phyloP scores from a whole-genome alignment of 2,797 vertebrate species.

The Tamandua tetradactyla region DNA sequence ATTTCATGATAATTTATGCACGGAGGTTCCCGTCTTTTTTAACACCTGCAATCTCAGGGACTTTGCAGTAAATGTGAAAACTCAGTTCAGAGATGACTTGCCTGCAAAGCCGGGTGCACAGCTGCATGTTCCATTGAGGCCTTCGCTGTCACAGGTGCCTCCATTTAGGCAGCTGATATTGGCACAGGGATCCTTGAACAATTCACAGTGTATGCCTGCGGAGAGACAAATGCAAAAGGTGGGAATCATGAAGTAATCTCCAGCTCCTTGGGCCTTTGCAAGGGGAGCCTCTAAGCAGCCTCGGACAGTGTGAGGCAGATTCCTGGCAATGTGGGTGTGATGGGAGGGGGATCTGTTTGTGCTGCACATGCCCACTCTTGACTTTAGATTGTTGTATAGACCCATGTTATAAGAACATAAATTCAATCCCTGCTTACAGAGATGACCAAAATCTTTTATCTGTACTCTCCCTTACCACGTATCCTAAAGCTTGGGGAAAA shows the following conservation, averaged over 20 bases:
- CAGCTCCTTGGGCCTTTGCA: not conserved
- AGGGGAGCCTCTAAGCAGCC: not conserved
- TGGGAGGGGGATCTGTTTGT: not conserved
- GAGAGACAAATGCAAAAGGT: conserved; percentile 26
- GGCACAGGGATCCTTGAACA: conserved; percentile 95
- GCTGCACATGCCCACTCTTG: not conserved
- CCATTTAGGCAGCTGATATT: conserved; percentile 94
- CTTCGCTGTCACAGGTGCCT: conserved; percentile 92
- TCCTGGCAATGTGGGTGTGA: accelerated
- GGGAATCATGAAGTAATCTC: not conserved
- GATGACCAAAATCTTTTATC: not conserved
- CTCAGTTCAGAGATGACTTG: conserved; percentile 76
- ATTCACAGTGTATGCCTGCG: conserved; percentile 94
- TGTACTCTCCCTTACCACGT: not conserved
- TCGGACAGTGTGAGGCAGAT: not conserved
- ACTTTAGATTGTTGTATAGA: not conserved
- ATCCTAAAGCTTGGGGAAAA: not conserved
- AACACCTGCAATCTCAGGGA: too few species aligned
- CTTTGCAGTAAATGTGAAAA: not conserved
- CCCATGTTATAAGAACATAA: not conserved
- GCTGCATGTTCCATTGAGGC: conserved; percentile 91
- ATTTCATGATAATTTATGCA: not conserved
- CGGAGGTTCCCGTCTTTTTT: not conserved
- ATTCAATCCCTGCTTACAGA: not conserved
- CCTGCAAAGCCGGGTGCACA: conserved; percentile 93